Percentiles rank a stretch among this genome's conserved stretches.
These are phyloP conservation scores for Anas platyrhynchos DNA, from an alignment of 2,113 vertebrate species.

Conservation along the genomic window DNA sequence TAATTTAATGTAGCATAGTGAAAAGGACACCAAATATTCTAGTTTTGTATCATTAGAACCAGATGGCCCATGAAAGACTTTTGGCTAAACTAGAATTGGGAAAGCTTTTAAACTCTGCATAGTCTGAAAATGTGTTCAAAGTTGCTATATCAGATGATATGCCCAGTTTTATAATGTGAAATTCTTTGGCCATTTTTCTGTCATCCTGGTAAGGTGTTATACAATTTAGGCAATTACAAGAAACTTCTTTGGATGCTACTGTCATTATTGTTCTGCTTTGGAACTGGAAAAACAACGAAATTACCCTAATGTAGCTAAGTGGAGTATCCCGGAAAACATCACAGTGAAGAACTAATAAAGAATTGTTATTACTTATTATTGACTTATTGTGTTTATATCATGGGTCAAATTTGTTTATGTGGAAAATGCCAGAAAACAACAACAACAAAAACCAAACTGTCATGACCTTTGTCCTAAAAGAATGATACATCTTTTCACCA, in stretches of 20 bases:
- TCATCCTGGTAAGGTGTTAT: conserved; percentile 55
- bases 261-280: conserved; percentile 46
- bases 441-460: background rate
- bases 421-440: background rate
- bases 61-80: conserved; percentile 58
- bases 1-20: conserved; percentile 56
- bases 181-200: conserved; percentile 36
- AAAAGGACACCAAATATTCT: conserved; percentile 60
- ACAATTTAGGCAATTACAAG: conserved; percentile 54
- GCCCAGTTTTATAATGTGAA: conserved; percentile 43
- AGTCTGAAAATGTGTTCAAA: conserved; percentile 48
- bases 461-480: background rate
- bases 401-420: conserved; percentile 1
- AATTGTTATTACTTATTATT: conserved; percentile 13
- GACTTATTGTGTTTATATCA: background rate
- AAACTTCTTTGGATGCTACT: conserved; percentile 40
- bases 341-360: conserved; percentile 11
- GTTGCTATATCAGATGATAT: conserved; percentile 59
- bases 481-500: background rate
- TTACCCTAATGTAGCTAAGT: background rate
- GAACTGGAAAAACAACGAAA: conserved; percentile 11
- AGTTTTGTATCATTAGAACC: conserved; percentile 69
- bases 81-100: conserved; percentile 43
- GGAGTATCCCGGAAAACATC: background rate
- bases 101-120: conserved; percentile 57